A percentile compares a stretch with the other conserved stretches of the same genome.
phyloP scores from a whole-genome alignment of 2,113 vertebrate genomes.

The Hypocryptadius cinnamomeus region DNA sequence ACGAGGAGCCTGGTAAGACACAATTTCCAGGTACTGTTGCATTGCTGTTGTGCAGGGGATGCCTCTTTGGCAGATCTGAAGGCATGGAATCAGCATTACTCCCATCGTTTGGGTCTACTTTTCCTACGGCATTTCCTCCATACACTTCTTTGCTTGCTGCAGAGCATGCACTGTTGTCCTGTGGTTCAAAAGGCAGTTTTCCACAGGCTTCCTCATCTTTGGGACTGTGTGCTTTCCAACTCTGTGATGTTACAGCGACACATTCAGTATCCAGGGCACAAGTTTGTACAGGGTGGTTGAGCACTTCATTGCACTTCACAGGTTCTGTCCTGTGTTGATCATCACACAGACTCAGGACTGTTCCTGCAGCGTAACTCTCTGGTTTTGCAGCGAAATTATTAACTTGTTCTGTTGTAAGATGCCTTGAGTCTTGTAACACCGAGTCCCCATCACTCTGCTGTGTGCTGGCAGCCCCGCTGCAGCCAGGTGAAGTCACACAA shows the following conservation, averaged over 20 bases:
- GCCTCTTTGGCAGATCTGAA: constrained; percentile 9
- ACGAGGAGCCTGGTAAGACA: background rate
- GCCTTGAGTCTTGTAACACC: background rate
- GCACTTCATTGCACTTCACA: background rate
- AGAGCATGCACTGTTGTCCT: background rate
- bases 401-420: constrained; percentile 4
- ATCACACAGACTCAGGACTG: background rate
- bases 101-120: background rate
- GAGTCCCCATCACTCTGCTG: background rate
- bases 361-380: background rate
- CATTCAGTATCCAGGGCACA: background rate
- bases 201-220: constrained; percentile 18
- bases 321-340: background rate
- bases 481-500: background rate
- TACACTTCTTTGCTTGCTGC: background rate
- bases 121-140: background rate
- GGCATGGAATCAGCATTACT: background rate
- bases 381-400: constrained; percentile 32
- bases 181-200: background rate
- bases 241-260: constrained; percentile 5
- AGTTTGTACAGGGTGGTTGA: background rate
- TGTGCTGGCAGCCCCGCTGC: background rate
- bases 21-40: background rate
- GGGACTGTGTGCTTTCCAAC: background rate
- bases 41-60: background rate